Percentiles rank a stretch among this genome's conserved stretches.
These are phyloP conservation scores for Nyctibius bracteatus DNA, from an alignment of 2,113 vertebrate species.

Conservation along the genomic window DNA sequence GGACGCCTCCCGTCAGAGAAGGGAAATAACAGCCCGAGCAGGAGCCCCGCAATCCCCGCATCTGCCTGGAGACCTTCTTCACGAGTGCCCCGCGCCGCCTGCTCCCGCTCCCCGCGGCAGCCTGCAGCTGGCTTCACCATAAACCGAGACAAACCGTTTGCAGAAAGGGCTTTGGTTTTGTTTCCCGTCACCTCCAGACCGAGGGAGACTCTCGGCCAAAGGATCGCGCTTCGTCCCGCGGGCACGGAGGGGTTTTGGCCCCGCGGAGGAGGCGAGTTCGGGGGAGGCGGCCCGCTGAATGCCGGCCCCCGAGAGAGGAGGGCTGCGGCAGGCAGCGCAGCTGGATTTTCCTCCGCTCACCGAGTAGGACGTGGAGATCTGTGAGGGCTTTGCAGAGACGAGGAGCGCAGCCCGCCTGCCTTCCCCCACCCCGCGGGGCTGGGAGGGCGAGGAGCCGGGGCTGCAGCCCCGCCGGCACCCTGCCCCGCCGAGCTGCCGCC, in stretches of 20 bases:
- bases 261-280: background rate
- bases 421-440: background rate
- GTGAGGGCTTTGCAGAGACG: background rate
- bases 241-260: background rate
- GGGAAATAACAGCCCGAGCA: background rate
- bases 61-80: background rate
- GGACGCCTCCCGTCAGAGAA: background rate
- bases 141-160: background rate
- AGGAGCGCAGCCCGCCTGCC: background rate
- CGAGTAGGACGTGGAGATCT: background rate
- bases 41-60: background rate
- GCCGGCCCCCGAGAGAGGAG: background rate
- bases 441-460: background rate
- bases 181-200: background rate
- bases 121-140: background rate
- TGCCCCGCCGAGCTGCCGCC: conserved; percentile 57
- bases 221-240: background rate
- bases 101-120: background rate
- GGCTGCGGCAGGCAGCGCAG: background rate
- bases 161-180: background rate
- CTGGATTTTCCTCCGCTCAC: background rate
- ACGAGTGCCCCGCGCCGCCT: background rate
- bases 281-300: background rate
- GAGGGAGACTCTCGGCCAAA: background rate
- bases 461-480: background rate